Conservation (phyloP, 2,888 invertebrate genomes). For the Scaptomyza polygonia region DNA sequence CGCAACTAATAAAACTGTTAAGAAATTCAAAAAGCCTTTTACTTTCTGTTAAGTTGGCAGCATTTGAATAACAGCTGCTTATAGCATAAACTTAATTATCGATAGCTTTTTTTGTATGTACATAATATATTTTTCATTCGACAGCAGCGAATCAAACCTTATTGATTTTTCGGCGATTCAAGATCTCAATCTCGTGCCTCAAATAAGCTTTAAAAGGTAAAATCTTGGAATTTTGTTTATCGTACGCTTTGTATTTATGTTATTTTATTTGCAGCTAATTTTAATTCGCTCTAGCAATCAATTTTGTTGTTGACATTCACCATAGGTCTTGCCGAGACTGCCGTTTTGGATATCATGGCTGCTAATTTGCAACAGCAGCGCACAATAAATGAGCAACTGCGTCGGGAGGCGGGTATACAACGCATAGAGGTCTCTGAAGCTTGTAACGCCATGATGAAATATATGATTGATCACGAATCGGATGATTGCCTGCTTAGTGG, state of each 20-base stretch:
- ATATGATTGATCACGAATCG: slow-evolving; percentile 94
- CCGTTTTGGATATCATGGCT: slow-evolving; percentile 97
- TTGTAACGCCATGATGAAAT: slow-evolving; percentile 96
- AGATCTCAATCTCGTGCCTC: slow-evolving; percentile 22
- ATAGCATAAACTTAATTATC: slow-evolving; percentile 14
- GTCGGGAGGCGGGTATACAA: slow-evolving; percentile 94
- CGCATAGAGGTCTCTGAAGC: slow-evolving; percentile 91
- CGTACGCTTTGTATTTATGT: neutral
- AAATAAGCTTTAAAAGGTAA: slow-evolving; percentile 46
- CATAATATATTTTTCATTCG: neutral
- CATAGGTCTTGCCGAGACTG: slow-evolving; percentile 88
- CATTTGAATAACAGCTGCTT: slow-evolving; percentile 9
- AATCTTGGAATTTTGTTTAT: neutral
- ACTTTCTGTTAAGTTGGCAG: slow-evolving; percentile 31
- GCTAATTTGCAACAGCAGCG: slow-evolving; percentile 96
- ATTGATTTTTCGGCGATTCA: slow-evolving; percentile 53
- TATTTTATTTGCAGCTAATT: slow-evolving; percentile 28
- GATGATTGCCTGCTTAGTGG: slow-evolving; percentile 97
- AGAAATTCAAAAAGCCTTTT: slow-evolving; percentile 11
- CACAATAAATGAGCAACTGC: slow-evolving; percentile 95
- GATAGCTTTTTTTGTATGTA: slow-evolving; percentile 15
- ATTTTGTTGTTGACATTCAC: slow-evolving; percentile 55
- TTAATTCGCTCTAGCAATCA: slow-evolving; percentile 30
- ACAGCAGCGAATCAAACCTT: slow-evolving; percentile 30
- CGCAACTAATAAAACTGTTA: slow-evolving; percentile 43